Evolutionary conservation across 2,888 invertebrate genomes (phyloP).

Genomic region (Rhodophaea formosa): DNA sequence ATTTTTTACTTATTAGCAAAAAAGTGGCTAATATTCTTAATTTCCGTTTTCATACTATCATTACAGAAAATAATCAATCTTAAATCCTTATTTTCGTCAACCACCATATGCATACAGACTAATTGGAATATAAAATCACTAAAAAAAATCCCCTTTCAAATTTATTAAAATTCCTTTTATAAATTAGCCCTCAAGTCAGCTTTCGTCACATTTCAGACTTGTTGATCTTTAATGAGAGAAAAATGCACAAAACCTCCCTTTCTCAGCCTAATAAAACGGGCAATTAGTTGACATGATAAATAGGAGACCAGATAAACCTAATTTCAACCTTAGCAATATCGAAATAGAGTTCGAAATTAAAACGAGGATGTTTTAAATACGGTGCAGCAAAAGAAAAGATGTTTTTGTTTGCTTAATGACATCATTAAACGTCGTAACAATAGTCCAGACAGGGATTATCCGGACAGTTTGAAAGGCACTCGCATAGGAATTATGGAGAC

Average conservation of each 20-base stretch:
- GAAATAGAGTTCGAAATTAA: slow-evolving; percentile 25
- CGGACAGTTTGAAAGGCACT: slow-evolving; percentile 37
- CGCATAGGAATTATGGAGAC: slow-evolving; percentile 24
- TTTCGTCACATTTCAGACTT: slow-evolving; percentile 24
- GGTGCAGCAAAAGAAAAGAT: slow-evolving; percentile 57
- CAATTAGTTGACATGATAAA: slow-evolving; percentile 69
- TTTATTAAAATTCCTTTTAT: neutral
- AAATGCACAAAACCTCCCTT: slow-evolving; percentile 46
- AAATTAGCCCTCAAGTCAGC: neutral
- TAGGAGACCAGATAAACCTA: slow-evolving; percentile 27
- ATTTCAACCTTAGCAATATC: slow-evolving; percentile 13
- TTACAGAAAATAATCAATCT: no score
- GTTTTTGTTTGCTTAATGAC: slow-evolving; percentile 65
- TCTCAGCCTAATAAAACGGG: slow-evolving; percentile 43
- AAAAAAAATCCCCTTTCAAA: no score
- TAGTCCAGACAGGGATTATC: slow-evolving; percentile 58
- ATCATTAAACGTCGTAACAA: slow-evolving; percentile 62
- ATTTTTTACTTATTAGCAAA: no score
- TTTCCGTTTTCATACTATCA: no score
- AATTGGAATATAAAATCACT: no score
- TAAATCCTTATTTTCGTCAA: no score
- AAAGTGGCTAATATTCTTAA: no score
- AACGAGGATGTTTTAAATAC: slow-evolving; percentile 40
- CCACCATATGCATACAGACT: no score
- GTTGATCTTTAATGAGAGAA: slow-evolving; percentile 53